Evolutionary conservation across 2,797 vertebrate species (phyloP).

Genomic region (Xiphorhynchus erythropygius): DNA sequence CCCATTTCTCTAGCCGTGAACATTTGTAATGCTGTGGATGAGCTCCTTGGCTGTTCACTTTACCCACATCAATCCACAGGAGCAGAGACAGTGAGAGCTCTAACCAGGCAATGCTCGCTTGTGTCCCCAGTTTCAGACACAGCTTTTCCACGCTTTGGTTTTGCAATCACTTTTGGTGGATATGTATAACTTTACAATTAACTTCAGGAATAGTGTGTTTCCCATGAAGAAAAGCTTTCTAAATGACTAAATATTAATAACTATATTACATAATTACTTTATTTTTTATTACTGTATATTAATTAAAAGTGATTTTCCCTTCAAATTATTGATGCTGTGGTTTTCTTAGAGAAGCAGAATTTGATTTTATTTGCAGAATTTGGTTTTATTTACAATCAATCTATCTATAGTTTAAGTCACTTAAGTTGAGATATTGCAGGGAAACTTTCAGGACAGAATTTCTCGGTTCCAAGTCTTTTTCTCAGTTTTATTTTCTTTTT

Average conservation of each 20-base stretch:
- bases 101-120: not conserved
- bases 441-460: not conserved
- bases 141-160: not conserved
- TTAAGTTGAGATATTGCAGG: not conserved
- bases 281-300: not conserved
- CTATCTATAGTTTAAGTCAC: not conserved
- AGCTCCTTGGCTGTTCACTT: not conserved
- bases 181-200: not conserved
- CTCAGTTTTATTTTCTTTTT: not conserved
- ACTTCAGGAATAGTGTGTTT: not conserved
- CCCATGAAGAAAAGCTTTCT: not conserved
- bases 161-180: not conserved
- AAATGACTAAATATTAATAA: not conserved
- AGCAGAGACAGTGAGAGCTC: accelerated
- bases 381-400: not conserved
- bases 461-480: not conserved
- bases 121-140: not conserved
- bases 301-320: not conserved
- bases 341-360: not conserved
- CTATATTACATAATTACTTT: not conserved
- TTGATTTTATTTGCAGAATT: not conserved
- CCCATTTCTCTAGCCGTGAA: not conserved
- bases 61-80: accelerated
- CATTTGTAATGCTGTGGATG: accelerated
- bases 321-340: not conserved